phyloP scores from a whole-genome alignment of 2,113 vertebrate genomes.

The Perognathus longimembris region DNA sequence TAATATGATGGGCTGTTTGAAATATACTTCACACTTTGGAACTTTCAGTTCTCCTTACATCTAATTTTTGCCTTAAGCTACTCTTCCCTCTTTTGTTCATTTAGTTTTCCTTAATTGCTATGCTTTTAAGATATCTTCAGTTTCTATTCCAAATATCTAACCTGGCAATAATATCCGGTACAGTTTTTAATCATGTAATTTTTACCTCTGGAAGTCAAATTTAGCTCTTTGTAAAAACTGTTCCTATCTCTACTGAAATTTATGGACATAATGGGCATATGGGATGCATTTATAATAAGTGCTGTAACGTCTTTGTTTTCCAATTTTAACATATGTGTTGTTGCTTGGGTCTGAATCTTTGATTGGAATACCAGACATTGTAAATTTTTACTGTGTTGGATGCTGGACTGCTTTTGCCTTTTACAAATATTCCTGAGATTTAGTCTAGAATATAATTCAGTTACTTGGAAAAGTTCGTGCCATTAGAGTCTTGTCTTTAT shows the following conservation, averaged over 20 bases:
- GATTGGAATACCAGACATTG: not conserved
- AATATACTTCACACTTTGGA: not conserved
- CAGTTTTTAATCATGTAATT: not conserved
- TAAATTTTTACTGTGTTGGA: not conserved
- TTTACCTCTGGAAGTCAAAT: not conserved
- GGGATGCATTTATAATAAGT: not conserved
- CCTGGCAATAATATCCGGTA: not conserved
- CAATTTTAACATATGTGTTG: not conserved
- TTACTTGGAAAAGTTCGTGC: not conserved
- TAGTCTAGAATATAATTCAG: not conserved
- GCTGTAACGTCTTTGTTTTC: conserved; percentile 26
- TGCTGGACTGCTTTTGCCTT: not conserved
- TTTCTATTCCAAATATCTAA: not conserved
- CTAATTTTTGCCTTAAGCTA: not conserved
- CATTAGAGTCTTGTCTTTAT: not conserved
- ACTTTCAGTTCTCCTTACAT: not conserved
- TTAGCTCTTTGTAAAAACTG: not conserved
- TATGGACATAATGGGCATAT: not conserved
- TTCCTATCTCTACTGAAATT: not conserved
- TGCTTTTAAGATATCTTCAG: not conserved
- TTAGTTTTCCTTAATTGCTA: not conserved
- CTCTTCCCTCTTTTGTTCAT: not conserved
- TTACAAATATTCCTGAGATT: not conserved
- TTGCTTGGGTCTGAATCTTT: not conserved
- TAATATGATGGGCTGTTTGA: not conserved